These are phyloP conservation scores for Protophormia terraenovae DNA, from an alignment of 2,888 invertebrate genomes.

Conservation along the genomic window DNA sequence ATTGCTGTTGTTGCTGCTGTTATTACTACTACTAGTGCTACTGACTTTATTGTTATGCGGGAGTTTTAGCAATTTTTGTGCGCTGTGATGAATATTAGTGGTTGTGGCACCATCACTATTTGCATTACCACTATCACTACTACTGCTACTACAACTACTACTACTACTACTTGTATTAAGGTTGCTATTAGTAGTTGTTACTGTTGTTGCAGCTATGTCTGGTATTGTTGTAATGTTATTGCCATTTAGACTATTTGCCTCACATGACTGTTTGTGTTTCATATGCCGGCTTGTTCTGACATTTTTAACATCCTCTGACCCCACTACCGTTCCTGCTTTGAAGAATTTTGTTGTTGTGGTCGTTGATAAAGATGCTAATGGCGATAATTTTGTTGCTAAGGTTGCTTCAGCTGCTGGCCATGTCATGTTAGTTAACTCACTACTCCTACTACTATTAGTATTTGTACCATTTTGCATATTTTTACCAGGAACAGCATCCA, in stretches of 20 bases:
- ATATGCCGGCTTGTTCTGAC: conserved; percentile 40
- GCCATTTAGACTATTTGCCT: conserved; percentile 42
- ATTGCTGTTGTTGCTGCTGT: neutral
- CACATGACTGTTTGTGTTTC: conserved; percentile 57
- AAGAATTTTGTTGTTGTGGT: conserved; percentile 41
- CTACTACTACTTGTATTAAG: conserved; percentile 10
- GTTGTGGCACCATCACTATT: neutral
- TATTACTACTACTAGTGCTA: neutral
- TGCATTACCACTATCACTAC: neutral
- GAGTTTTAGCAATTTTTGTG: conserved; percentile 54
- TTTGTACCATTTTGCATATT: conserved; percentile 22
- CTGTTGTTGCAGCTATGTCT: neutral
- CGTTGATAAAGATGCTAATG: conserved; percentile 59
- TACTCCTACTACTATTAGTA: neutral
- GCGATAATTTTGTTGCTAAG: conserved; percentile 54
- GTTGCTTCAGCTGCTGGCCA: conserved; percentile 22
- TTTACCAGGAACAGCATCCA: conserved; percentile 21
- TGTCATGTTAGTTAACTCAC: conserved; percentile 1
- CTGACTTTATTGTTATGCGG: conserved; percentile 49
- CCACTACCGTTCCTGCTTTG: neutral
- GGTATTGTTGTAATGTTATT: no score
- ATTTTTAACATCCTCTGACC: conserved; percentile 30
- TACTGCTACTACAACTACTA: neutral
- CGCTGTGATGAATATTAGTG: conserved; percentile 52
- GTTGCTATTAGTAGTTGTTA: conserved; percentile 30